Evolutionary conservation across 2,888 invertebrate genomes (phyloP).

Genomic region (Empis livida): DNA sequence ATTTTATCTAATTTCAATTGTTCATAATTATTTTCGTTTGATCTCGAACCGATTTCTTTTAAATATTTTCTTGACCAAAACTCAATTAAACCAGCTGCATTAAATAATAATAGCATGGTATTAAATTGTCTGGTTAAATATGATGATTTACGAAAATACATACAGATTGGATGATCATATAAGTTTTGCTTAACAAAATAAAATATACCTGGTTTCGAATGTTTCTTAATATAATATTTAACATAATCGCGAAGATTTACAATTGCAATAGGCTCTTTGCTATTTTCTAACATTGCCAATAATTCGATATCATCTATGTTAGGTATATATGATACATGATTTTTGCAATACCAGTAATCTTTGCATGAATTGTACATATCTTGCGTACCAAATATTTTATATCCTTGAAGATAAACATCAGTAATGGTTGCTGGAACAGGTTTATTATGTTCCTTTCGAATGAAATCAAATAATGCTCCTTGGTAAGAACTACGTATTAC

Average conservation of each 20-base stretch:
- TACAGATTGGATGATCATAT: not conserved
- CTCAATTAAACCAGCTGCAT: not conserved
- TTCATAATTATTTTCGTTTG: too few species aligned
- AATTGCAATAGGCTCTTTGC: constrained; percentile 16
- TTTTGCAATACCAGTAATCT: constrained; percentile 5
- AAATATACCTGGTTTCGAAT: too few species aligned
- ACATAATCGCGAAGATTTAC: constrained; percentile 13
- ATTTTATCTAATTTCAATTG: too few species aligned
- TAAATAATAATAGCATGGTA: not conserved
- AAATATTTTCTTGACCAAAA: not conserved
- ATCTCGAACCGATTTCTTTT: too few species aligned
- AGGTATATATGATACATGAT: constrained; percentile 10
- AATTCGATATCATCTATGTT: constrained; percentile 17
- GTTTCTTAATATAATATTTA: too few species aligned
- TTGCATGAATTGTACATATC: constrained; percentile 7
- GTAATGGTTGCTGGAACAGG: constrained; percentile 16
- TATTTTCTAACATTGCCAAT: constrained; percentile 15
- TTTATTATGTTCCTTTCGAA: constrained; percentile 15
- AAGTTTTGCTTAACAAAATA: not conserved
- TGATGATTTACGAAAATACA: not conserved
- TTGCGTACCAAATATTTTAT: constrained; percentile 15
- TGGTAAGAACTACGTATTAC: constrained; percentile 26
- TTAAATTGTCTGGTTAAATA: not conserved
- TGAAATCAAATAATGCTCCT: constrained; percentile 14
- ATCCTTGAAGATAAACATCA: constrained; percentile 16